Conservation (phyloP, 2,888 invertebrate species). For the Drosophila monieri region DNA sequence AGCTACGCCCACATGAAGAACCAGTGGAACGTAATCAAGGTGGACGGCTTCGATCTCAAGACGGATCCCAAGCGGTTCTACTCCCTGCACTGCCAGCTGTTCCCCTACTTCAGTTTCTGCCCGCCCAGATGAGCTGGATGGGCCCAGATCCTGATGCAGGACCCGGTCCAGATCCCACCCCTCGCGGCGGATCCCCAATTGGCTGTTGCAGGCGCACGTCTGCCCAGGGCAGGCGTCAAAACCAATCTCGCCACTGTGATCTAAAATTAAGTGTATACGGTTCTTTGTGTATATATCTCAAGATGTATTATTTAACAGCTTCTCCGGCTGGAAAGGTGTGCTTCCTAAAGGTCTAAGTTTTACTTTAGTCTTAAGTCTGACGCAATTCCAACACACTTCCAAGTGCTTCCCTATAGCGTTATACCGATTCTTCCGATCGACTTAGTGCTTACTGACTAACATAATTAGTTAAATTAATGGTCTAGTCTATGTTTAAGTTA, state of each 20-base stretch:
- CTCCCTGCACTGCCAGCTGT: slow-evolving; percentile 94
- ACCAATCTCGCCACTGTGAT: slow-evolving; percentile 79
- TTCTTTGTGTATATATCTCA: slow-evolving; percentile 49
- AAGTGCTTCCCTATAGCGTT: slow-evolving; percentile 70
- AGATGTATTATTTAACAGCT: slow-evolving; percentile 6
- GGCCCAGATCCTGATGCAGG: background rate
- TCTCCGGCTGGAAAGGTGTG: slow-evolving; percentile 67
- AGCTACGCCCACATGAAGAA: slow-evolving; percentile 92
- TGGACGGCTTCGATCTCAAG: slow-evolving; percentile 92
- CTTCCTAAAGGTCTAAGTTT: slow-evolving; percentile 64
- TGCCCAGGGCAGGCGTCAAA: slow-evolving; percentile 61
- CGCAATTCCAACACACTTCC: slow-evolving; percentile 68
- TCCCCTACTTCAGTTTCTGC: slow-evolving; percentile 93
- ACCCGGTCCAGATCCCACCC: background rate
- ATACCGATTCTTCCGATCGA: slow-evolving; percentile 34
- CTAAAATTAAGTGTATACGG: slow-evolving; percentile 62
- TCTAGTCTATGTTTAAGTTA: slow-evolving; percentile 71
- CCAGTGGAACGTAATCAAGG: slow-evolving; percentile 93
- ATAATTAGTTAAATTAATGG: slow-evolving; percentile 66
- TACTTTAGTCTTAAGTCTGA: slow-evolving; percentile 40
- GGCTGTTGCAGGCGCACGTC: slow-evolving; percentile 67
- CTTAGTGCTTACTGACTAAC: slow-evolving; percentile 30
- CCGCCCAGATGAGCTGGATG: slow-evolving; percentile 85
- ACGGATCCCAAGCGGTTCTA: slow-evolving; percentile 94
- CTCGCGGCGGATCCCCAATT: slow-evolving; percentile 21